Evolutionary conservation across 1,140 invertebrate species (phyloP), one percentile per base, ranked within the genome.

Genomic region (Antheraea pernyi): DNA sequence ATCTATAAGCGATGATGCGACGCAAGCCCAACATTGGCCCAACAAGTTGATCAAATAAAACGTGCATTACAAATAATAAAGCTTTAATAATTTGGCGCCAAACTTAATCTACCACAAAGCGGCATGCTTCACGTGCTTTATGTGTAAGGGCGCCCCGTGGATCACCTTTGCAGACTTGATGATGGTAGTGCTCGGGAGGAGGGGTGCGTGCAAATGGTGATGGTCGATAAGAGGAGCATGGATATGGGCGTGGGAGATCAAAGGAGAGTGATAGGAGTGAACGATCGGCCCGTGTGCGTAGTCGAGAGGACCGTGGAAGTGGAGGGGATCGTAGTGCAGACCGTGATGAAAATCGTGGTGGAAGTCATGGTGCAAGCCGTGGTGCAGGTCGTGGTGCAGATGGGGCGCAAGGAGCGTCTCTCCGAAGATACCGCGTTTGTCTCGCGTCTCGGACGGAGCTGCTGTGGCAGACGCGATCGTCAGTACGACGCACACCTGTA

Each of bases 341-440:
- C 53, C 65, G 46, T 66, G 65, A 60, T 62, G 67, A 2, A 62
- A 53, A 16, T 66, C 65, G 42, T 66, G 65, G 46, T 75, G 69
- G 6, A 71, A 30, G 53, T 59, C 62, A 53, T 62, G 59, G 22
- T 61, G 62, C 19, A 66, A 60, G 19, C 22, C 48, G 36, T 42
- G 63, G 61, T 59, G 70, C 2, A 62, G 19, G 11, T 59, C 67
- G 37, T 46, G 69, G 59, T 46, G 65, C 11, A 18, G 53, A n/a
- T 59, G 30, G 19, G 69, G 59, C 53, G 71, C 68, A 22, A 78
- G 72, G 53, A 67, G 69, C 0, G 72, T 71, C 71, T 77, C 73
- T 61, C 77, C 75, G 68, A 70, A 75, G 70, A 77, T 72, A 61
- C 78, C 75, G 8, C 78, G 78, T 58, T 75, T 74, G 10, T 69